These are phyloP conservation scores for Diprion similis DNA, from an alignment of 1,140 invertebrate genomes.

Conservation along the genomic window DNA sequence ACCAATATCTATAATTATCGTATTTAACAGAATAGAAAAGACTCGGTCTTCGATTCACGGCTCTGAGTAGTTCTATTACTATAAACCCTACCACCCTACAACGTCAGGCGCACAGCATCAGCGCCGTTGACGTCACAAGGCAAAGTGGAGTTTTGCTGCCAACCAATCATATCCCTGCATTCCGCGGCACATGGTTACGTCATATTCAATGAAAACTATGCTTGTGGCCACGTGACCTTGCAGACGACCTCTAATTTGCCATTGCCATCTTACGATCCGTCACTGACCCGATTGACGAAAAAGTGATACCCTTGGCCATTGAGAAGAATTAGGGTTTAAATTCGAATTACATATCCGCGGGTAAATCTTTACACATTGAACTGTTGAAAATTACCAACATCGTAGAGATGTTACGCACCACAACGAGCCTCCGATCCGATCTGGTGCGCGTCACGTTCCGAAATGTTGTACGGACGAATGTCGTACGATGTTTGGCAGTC, in stretches of 20 bases:
- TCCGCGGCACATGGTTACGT: not conserved
- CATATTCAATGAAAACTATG: not conserved
- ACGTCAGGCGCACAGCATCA: too few relatives aligned
- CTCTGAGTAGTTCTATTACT: not conserved
- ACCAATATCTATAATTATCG: not conserved
- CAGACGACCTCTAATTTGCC: constrained; percentile 54
- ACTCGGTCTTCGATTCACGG: not conserved
- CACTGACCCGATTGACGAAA: constrained; percentile 11
- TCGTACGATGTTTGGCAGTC: constrained; percentile 66
- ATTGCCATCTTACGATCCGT: constrained; percentile 26
- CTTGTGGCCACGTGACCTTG: constrained; percentile 50
- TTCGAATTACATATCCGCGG: constrained; percentile 12
- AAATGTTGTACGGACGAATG: constrained; percentile 64
- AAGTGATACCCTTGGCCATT: constrained; percentile 3
- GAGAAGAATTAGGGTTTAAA: constrained; percentile 9
- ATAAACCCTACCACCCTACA: not conserved
- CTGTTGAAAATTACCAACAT: constrained; percentile 10
- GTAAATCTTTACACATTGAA: not conserved
- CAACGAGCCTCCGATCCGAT: constrained; percentile 70
- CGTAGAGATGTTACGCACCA: constrained; percentile 67
- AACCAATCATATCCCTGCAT: not conserved
- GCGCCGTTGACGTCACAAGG: not conserved
- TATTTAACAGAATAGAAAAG: not conserved
- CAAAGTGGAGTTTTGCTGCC: not conserved
- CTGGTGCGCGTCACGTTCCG: constrained; percentile 65